Conservation (phyloP, 1,140 invertebrate species). For the Phortica variegata region DNA sequence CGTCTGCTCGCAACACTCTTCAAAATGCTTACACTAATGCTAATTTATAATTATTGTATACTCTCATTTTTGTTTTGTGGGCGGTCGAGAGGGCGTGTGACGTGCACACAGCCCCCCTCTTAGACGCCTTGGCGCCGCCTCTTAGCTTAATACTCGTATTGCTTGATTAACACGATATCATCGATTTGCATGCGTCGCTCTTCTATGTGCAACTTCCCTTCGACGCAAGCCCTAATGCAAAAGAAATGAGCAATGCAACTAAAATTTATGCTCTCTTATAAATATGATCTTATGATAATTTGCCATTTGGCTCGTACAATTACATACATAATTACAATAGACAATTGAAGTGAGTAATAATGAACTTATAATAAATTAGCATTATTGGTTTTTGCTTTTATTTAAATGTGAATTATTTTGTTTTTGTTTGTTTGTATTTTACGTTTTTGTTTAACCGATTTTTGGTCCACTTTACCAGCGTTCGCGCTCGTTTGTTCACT, state of each 20-base stretch:
- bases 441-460: conserved; percentile 39
- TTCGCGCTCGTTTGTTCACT: too few species aligned
- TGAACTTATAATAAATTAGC: too few species aligned
- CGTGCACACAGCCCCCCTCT: too few species aligned
- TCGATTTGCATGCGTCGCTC: conserved; percentile 12
- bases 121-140: conserved; percentile 21
- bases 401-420: conserved; percentile 10
- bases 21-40: conserved; percentile 10
- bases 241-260: conserved; percentile 6
- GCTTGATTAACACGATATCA: conserved; percentile 45
- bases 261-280: conserved; percentile 23
- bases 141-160: conserved; percentile 36
- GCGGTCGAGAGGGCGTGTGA: conserved; percentile 36
- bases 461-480: conserved; percentile 54
- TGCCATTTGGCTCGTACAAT: too few species aligned
- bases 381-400: conserved; percentile 6
- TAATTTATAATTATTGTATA: conserved; percentile 30
- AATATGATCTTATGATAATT: too few species aligned
- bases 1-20: too few species aligned
- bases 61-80: conserved; percentile 3
- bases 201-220: too few species aligned
- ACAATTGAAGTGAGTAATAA: too few species aligned
- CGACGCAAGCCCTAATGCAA: too few species aligned
- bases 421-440: conserved; percentile 5
- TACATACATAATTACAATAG: too few species aligned